These are phyloP conservation scores for Echeneis naucrates DNA, from an alignment of 2,797 vertebrate species.

Conservation along the genomic window DNA sequence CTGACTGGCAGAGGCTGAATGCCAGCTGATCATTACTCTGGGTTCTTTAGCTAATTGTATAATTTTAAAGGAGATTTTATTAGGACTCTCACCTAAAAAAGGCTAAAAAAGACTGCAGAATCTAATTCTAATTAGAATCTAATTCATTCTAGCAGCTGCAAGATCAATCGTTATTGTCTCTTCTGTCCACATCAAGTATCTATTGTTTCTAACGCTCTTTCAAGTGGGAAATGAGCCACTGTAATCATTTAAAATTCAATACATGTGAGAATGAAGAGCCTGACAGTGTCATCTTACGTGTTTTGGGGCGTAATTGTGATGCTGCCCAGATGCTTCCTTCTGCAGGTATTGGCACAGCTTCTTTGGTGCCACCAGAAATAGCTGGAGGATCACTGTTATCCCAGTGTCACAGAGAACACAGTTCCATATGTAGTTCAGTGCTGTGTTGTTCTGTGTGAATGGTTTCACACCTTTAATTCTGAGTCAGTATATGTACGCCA, in stretches of 20 bases:
- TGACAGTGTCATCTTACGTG: neutral
- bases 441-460: conserved; percentile 13
- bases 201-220: neutral
- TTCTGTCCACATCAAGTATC: neutral
- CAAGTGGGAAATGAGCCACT: neutral
- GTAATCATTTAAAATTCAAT: neutral
- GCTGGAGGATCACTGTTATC: neutral
- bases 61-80: neutral
- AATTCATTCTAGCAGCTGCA: neutral
- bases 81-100: too few species aligned
- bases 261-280: neutral
- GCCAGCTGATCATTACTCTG: too few species aligned
- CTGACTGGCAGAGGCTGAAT: too few species aligned
- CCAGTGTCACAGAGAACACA: neutral
- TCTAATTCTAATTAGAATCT: too few species aligned
- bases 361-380: neutral
- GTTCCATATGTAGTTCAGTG: too few species aligned
- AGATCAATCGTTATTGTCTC: neutral
- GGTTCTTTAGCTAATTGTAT: neutral
- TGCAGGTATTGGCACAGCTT: neutral
- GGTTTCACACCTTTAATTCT: neutral
- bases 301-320: neutral
- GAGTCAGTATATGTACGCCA: conserved; percentile 41
- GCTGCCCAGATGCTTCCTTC: neutral
- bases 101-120: too few species aligned